A percentile compares a stretch with the other conserved stretches of the same genome.
These are phyloP conservation scores for Cyclina sinensis DNA, from an alignment of 1,140 invertebrate species.

Conservation along the genomic window DNA sequence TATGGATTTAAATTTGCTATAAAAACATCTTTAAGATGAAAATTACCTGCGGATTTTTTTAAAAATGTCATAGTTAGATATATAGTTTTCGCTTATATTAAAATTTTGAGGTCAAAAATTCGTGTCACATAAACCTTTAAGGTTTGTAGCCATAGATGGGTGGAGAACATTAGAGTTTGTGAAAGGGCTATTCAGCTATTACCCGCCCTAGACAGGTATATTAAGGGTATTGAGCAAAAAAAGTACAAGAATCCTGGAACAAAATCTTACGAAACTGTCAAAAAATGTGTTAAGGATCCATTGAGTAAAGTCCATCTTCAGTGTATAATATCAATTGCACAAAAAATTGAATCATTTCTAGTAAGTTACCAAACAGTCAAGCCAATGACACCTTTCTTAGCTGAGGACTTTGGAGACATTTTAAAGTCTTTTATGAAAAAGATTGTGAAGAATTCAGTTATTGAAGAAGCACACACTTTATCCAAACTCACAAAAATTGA, in stretches of 20 bases:
- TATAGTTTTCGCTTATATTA: too few relatives aligned
- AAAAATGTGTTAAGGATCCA: constrained; percentile 16
- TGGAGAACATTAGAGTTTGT: constrained; percentile 69
- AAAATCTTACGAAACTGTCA: constrained; percentile 56
- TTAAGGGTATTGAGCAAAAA: constrained; percentile 61
- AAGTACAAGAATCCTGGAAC: constrained; percentile 49
- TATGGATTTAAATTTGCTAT: too few relatives aligned
- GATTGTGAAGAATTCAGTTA: constrained; percentile 50
- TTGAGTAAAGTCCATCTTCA: constrained; percentile 5
- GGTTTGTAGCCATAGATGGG: constrained; percentile 60
- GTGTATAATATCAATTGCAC: constrained; percentile 46
- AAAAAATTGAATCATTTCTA: constrained; percentile 47
- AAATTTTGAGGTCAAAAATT: too few relatives aligned
- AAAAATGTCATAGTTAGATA: too few relatives aligned
- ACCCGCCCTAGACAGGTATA: constrained; percentile 25
- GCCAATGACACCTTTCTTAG: constrained; percentile 68
- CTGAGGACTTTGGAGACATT: constrained; percentile 22
- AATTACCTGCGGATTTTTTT: too few relatives aligned
- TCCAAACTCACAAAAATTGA: constrained; percentile 34
- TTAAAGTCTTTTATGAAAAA: constrained; percentile 38
- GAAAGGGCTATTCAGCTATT: constrained; percentile 39
- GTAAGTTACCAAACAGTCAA: constrained; percentile 62
- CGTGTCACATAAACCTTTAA: too few relatives aligned
- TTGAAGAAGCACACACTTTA: constrained; percentile 11
- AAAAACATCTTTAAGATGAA: too few relatives aligned